These are phyloP conservation scores for Coleophora deauratella DNA, from an alignment of 2,888 invertebrate species.

Conservation along the genomic window DNA sequence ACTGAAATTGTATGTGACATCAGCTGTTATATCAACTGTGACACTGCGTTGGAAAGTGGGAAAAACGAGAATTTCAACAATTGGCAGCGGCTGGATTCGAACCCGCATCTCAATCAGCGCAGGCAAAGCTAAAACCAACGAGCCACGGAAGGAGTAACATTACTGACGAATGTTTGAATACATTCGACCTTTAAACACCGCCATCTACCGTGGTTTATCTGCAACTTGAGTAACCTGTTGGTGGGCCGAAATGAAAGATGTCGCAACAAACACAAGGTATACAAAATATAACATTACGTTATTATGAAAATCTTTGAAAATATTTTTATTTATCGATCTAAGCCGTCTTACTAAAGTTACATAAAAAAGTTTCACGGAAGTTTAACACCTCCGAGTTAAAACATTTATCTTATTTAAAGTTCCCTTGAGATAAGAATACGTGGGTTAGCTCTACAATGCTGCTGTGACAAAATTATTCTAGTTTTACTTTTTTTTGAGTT, in stretches of 20 bases:
- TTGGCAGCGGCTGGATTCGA: not conserved
- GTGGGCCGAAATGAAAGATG: no score
- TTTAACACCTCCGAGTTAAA: not conserved
- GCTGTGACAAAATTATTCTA: no score
- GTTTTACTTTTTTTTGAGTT: no score
- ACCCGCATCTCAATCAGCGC: not conserved
- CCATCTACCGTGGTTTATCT: not conserved
- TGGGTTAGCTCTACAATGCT: no score
- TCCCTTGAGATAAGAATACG: no score
- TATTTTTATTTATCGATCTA: no score
- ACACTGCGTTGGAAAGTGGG: constrained; percentile 52
- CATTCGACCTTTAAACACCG: not conserved
- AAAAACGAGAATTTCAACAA: constrained; percentile 1
- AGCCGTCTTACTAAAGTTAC: no score
- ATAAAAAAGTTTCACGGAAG: not conserved
- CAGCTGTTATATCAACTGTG: constrained; percentile 28
- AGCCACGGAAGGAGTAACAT: not conserved
- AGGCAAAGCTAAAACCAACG: not conserved
- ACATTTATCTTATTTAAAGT: no score
- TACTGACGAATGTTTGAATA: not conserved
- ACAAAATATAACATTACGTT: no score
- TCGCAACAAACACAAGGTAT: no score
- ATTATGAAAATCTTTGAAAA: no score
- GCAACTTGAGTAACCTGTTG: no score
- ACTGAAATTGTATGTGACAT: constrained; percentile 26